These are phyloP conservation scores for Callospermophilus lateralis DNA, from an alignment of 2,113 vertebrate genomes.

Conservation along the genomic window DNA sequence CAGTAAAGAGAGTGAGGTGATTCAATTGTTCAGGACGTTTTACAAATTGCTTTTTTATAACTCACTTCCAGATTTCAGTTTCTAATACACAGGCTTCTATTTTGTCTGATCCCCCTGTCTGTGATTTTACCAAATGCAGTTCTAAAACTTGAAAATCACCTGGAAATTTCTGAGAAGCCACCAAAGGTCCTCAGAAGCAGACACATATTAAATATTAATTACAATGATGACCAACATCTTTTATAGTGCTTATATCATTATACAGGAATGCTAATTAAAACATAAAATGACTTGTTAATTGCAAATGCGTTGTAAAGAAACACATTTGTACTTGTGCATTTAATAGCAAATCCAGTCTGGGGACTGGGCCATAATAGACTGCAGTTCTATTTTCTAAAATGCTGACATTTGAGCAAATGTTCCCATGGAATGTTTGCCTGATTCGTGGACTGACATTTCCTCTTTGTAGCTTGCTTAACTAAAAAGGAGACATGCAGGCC, in stretches of 20 bases:
- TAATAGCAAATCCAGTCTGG: constrained; percentile 76
- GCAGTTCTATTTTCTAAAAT: constrained; percentile 83
- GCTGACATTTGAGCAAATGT: constrained; percentile 87
- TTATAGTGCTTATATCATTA: constrained; percentile 80
- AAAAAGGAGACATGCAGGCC: constrained; percentile 84
- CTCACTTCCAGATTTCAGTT: constrained; percentile 43
- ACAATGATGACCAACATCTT: constrained; percentile 75
- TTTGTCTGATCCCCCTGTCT: not conserved
- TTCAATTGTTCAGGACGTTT: not conserved
- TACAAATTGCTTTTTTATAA: constrained; percentile 44
- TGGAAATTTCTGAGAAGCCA: constrained; percentile 65
- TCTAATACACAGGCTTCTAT: constrained; percentile 14
- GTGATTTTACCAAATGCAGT: constrained; percentile 56
- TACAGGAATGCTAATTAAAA: constrained; percentile 80
- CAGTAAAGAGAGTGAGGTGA: constrained; percentile 29
- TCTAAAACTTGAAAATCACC: constrained; percentile 68
- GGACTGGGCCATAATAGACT: constrained; percentile 77
- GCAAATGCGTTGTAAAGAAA: constrained; percentile 69
- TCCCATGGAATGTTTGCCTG: constrained; percentile 87
- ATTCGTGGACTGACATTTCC: constrained; percentile 89
- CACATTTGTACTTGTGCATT: constrained; percentile 61
- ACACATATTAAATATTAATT: constrained; percentile 75
- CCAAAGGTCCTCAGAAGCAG: constrained; percentile 70
- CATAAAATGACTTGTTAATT: constrained; percentile 72
- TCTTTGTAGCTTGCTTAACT: constrained; percentile 87